Base-by-base conservation (phyloP, 1,140 invertebrate species). In the Ganaspis sp. region DNA sequence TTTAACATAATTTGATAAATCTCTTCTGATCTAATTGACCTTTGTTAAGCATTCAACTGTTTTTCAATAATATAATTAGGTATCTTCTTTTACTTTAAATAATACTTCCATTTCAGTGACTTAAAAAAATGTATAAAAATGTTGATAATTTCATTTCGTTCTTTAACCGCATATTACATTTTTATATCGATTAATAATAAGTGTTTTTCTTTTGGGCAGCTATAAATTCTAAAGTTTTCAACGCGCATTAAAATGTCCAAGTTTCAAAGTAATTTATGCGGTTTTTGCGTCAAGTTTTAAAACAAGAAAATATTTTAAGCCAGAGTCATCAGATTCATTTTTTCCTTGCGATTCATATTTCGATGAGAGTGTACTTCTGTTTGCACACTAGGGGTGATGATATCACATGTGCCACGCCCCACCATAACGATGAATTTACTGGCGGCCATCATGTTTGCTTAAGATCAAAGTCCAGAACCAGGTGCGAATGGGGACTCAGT, bases 331-430 rank as follows among this genome's bases (percentile, higher is more conserved):
- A 64, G 9, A 29, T 29, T 64, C 4, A 29, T 34, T 64, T 54
- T 70, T 73, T 37, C 23, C 8, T 19, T 23, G 15, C 29, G 58
- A 74, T 77, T 77, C 53, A 77, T 73, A 26, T 54, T 78, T 79
- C 77, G 75, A 74, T 38, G 75, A 37, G 49, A 69, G 54, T 17
- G 34, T 54, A 29, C 64, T 74, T 75, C 75, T 81, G 79, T 81
- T 54, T 49, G 12, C 69, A 70, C 71, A 78, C 80, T 76, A 79
- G 76, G 69, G 69, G 29, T 70, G 83, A 83, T 86, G 80, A 84
- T 84, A 87, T 87, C 86, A 78, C 75, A 40, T 72, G 77, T 82
- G 86, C 85, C 86, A 86, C 87, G 86, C 87, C 87, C 81, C 72
- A 77, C 83, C 49, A 19, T 82, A 83, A 85, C 84, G 72, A 82